Percentiles rank a stretch among this genome's conserved stretches.
These are phyloP conservation scores for Xylota sylvarum DNA, from an alignment of 2,888 invertebrate species.

Conservation along the genomic window DNA sequence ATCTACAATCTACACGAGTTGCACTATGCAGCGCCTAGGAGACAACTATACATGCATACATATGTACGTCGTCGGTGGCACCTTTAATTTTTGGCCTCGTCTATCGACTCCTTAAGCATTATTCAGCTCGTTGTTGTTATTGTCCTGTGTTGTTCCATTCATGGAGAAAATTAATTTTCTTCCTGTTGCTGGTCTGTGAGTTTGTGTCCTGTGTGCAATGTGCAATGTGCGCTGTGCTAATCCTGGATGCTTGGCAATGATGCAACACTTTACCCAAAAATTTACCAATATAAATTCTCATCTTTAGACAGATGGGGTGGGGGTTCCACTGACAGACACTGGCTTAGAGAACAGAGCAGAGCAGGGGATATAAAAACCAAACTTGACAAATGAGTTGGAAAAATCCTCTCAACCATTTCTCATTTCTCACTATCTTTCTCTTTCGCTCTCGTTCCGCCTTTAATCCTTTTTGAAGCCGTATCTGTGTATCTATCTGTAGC, in stretches of 20 bases:
- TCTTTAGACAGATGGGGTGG: constrained; percentile 13
- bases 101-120: constrained; percentile 62
- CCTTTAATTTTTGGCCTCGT: constrained; percentile 71
- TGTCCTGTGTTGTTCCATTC: constrained; percentile 61
- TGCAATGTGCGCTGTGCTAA: constrained; percentile 37
- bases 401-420: constrained; percentile 69
- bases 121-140: constrained; percentile 44
- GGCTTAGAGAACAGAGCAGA: not conserved
- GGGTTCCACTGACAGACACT: not conserved
- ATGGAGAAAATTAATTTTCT: constrained; percentile 77
- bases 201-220: not conserved
- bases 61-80: constrained; percentile 18
- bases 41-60: constrained; percentile 6
- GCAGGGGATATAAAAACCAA: constrained; percentile 55
- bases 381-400: constrained; percentile 73
- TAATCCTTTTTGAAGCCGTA: not conserved
- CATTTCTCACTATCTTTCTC: constrained; percentile 31
- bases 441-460: not conserved
- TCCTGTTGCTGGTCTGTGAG: constrained; percentile 68
- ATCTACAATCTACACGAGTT: constrained; percentile 36
- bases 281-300: constrained; percentile 56
- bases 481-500: not conserved
- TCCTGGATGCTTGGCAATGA: constrained; percentile 62
- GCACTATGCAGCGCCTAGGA: constrained; percentile 38
- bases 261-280: constrained; percentile 69